Base-by-base conservation (phyloP, 2,113 vertebrate genomes). In the Saimiri boliviensis region DNA sequence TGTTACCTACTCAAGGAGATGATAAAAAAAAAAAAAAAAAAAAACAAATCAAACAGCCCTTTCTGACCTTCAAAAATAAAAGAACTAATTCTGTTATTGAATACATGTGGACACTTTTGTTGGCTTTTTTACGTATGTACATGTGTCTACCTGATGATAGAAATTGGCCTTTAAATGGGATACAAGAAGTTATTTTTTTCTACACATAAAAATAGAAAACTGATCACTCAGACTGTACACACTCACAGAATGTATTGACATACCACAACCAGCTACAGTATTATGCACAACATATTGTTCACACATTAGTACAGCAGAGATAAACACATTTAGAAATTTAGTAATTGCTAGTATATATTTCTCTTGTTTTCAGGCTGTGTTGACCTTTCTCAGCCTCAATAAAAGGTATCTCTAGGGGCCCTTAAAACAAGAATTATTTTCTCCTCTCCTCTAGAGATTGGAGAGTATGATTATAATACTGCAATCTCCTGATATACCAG, bases 201-300 rank as follows among this genome's bases (percentile, higher is more conserved):
- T 97, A 96, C 79, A 98, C 97, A 97, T 91, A 88, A 95, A 89
- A 96, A 91, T 68, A 94, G 84, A 81, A 96, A 97, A 79, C 20
- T n/a, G 91, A 56, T 85, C 82, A 96, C 66, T 93, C 84, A 88
- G 84, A 94, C 66, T 73, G 35, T 84, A 90, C 45, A 94, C n/a
- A 95, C 73, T 93, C 73, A 96, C 32, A 94, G 49, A 96, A 87
- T 81, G 45, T 49, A 92, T n/a, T 80, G 79, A 91, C 10, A 40
- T 40, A 85, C 45, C 86, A 93, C 25, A 5, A 52, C 86, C 91
- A 91, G 73, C 25, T 85, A 93, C 40, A 93, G 40, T 47, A 85
- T 90, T 94, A 94, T 21, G 37, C 85, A 93, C 45, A 23, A 91
- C 35, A 77, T 56, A 94, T 54, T 95, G 54, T 91, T 94, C 60